Conservation (phyloP, 2,113 vertebrate species). For the Aix galericulata region DNA sequence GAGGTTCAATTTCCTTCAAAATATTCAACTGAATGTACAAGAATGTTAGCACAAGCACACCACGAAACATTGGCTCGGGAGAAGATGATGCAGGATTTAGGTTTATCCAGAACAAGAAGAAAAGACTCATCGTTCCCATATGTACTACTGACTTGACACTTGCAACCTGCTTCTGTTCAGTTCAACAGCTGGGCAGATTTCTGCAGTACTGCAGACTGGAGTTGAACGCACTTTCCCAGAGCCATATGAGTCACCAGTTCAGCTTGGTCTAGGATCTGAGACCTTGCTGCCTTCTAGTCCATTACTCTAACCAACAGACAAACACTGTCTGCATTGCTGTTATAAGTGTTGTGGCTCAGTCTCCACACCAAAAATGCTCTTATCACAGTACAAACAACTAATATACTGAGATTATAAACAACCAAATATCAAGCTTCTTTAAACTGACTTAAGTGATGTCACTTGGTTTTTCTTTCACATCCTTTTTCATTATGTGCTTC, state of each 20-base stretch:
- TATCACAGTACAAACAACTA: constrained; percentile 74
- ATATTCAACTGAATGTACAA: neutral
- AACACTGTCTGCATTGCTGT: constrained; percentile 38
- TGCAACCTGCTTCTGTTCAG: neutral
- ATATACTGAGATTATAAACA: constrained; percentile 72
- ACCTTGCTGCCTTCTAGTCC: constrained; percentile 30
- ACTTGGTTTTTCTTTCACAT: constrained; percentile 65
- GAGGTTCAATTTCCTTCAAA: neutral
- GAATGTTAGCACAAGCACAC: neutral
- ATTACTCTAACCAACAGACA: constrained; percentile 8
- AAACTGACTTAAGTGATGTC: constrained; percentile 56
- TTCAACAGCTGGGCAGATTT: neutral
- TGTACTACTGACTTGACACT: neutral
- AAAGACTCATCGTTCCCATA: neutral
- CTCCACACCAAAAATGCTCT: constrained; percentile 65
- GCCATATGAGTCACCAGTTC: constrained; percentile 10
- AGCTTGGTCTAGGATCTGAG: constrained; percentile 29
- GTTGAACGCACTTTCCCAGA: constrained; percentile 29
- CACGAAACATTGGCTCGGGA: neutral
- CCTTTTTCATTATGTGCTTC: constrained; percentile 56
- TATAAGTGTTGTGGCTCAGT: neutral
- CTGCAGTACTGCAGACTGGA: neutral
- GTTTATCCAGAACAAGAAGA: neutral
- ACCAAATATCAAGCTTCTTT: constrained; percentile 67
- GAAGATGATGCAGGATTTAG: neutral